These are phyloP conservation scores for Chlorops oryzae DNA, from an alignment of 1,140 invertebrate genomes.

Conservation along the genomic window DNA sequence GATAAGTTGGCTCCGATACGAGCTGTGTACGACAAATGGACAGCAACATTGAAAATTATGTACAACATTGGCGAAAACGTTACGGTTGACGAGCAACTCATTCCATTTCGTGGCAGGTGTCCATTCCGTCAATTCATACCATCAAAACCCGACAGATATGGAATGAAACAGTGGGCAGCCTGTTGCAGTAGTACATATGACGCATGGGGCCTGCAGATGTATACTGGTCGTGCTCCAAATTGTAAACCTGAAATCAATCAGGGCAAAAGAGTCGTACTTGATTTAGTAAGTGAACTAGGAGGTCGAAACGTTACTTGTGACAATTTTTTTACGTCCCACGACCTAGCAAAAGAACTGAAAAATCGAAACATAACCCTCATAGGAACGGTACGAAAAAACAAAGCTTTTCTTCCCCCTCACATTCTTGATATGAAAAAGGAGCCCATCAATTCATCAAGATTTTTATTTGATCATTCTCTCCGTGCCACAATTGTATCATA, in stretches of 20 bases:
- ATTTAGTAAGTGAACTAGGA: constrained; percentile 22
- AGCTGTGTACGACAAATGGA: constrained; percentile 33
- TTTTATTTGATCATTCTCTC: constrained; percentile 21
- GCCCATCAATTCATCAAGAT: constrained; percentile 30
- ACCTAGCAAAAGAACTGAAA: constrained; percentile 21
- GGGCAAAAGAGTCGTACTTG: constrained; percentile 22
- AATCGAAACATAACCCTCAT: constrained; percentile 22
- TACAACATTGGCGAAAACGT: constrained; percentile 26
- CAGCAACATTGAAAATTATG: constrained; percentile 23
- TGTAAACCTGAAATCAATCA: constrained; percentile 11
- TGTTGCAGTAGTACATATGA: constrained; percentile 36
- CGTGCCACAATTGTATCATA: constrained; percentile 24
- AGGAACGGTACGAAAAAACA: constrained; percentile 19
- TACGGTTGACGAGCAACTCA: too few species aligned
- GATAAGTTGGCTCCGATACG: constrained; percentile 39
- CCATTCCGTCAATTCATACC: too few species aligned
- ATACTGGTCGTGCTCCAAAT: constrained; percentile 20
- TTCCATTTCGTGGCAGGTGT: too few species aligned
- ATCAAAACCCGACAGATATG: constrained; percentile 43
- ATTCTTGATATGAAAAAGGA: too few species aligned
- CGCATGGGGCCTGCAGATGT: constrained; percentile 29
- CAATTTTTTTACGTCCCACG: constrained; percentile 30
- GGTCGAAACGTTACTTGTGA: constrained; percentile 19
- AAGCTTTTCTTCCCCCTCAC: too few species aligned
- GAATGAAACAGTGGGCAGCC: constrained; percentile 37